These are phyloP conservation scores for Ctenodactylus gundi DNA, from an alignment of 2,113 vertebrate genomes.

Conservation along the genomic window DNA sequence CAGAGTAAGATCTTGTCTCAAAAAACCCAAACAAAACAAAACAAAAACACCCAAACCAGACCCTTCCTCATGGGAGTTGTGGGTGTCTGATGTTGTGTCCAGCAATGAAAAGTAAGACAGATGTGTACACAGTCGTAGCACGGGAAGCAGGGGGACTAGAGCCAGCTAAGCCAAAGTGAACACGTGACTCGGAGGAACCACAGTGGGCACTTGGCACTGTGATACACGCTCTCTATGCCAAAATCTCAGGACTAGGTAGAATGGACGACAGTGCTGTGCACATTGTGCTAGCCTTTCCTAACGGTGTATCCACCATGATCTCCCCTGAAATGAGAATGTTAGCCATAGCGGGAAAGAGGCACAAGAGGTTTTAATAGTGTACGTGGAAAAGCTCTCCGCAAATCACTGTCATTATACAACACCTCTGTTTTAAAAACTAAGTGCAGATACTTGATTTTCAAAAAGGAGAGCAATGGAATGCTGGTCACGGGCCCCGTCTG, in stretches of 20 bases:
- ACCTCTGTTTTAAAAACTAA: conserved; percentile 37
- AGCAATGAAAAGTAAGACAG: no score
- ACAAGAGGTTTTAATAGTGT: not conserved
- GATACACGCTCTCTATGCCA: not conserved
- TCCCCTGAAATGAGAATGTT: not conserved
- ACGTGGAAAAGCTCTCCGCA: not conserved
- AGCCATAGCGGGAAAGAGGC: not conserved
- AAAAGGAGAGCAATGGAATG: not conserved
- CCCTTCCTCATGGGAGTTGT: no score
- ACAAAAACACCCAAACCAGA: no score
- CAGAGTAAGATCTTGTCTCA: no score
- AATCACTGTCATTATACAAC: conserved; percentile 26
- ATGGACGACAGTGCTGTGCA: not conserved
- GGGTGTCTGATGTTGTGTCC: no score
- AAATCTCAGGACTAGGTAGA: not conserved
- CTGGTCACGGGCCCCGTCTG: not conserved
- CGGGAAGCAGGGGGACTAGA: not conserved
- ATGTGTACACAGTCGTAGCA: no score
- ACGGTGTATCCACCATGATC: not conserved
- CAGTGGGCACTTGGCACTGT: not conserved
- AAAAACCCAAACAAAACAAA: no score
- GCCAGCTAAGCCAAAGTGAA: not conserved
- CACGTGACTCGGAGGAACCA: conserved; percentile 20
- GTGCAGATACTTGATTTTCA: not conserved
- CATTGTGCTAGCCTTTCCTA: not conserved